Evolutionary conservation across 1,140 invertebrate genomes (phyloP), one percentile per base, ranked within the genome.

Genomic region (Drosophila sturtevanti): DNA sequence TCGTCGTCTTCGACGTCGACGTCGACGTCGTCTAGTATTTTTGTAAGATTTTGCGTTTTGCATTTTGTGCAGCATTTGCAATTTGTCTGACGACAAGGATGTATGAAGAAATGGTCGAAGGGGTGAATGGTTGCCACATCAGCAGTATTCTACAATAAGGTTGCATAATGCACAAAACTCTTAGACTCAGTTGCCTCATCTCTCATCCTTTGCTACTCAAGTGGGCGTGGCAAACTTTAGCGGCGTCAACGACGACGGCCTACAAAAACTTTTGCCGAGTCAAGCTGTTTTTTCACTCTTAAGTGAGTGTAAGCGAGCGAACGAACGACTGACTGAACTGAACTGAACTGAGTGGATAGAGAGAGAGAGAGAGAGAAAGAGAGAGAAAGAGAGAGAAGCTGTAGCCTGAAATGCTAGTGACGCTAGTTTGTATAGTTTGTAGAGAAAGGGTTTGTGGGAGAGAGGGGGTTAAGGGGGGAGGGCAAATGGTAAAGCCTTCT

Each of bases 41-140:
- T 76, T 59, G 62, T 34, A 70, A 59, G 74, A 76, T 77, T 77
- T 77, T 77, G 72, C 74, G 72, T 63, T 48, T 77, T 71, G 75
- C 75, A 77, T 71, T 77, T 77, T 77, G 66, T 77, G 75, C 75
- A 74, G 73, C 67, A 77, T 77, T 77, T 77, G 75, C 75, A 77
- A 77, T 77, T 77, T 77, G 72, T 76, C 55, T 63, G 65, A 48
- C 41, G 41, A 48, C 41, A 48, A 22, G 54, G 18, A 12, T 9
- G 24, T 7, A 35, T 41, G 37, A 31, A 63, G 4, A 21, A 14
- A n/a, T 22, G 63, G 11, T n/a, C 22, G 18, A 21, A 21, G 68
- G 54, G 27, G 18, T 22, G 64, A 35, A 41, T 62, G 51, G 68
- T 63, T 75, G 75, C 75, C 67, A 56, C 73, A 77, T 77, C 75